phyloP scores from a whole-genome alignment of 2,888 invertebrate genomes.

The Sinelater perroti region DNA sequence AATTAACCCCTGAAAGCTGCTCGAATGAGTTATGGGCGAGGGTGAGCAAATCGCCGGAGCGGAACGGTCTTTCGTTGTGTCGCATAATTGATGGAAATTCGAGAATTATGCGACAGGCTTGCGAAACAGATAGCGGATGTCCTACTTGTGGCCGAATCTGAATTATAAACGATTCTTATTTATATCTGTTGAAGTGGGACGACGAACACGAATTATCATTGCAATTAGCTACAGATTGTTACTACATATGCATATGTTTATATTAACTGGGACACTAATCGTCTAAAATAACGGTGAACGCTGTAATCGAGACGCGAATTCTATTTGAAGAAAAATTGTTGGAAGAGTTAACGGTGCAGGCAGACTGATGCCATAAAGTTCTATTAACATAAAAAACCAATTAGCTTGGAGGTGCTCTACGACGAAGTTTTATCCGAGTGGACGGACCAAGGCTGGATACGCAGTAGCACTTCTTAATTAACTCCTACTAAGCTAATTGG shows the following conservation, averaged over 20 bases:
- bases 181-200: conserved; percentile 12
- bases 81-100: too few species aligned
- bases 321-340: too few species aligned
- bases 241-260: background rate
- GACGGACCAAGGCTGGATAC: too few species aligned
- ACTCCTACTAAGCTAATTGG: too few species aligned
- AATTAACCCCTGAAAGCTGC: too few species aligned
- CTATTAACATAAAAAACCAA: conserved; percentile 14
- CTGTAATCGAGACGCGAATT: background rate
- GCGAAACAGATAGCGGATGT: conserved; percentile 8
- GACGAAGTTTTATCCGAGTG: background rate
- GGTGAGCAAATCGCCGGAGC: too few species aligned
- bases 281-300: background rate
- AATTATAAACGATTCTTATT: conserved; percentile 2
- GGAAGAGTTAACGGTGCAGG: too few species aligned
- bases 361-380: too few species aligned
- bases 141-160: conserved; percentile 7
- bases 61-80: too few species aligned
- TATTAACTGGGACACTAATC: conserved; percentile 1
- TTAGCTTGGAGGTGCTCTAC: conserved; percentile 9
- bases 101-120: background rate
- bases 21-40: too few species aligned
- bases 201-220: conserved; percentile 2
- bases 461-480: too few species aligned
- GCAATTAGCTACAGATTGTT: conserved; percentile 7